These are phyloP conservation scores for Cephalopterus ornatus DNA, from an alignment of 2,113 vertebrate species.

Conservation along the genomic window DNA sequence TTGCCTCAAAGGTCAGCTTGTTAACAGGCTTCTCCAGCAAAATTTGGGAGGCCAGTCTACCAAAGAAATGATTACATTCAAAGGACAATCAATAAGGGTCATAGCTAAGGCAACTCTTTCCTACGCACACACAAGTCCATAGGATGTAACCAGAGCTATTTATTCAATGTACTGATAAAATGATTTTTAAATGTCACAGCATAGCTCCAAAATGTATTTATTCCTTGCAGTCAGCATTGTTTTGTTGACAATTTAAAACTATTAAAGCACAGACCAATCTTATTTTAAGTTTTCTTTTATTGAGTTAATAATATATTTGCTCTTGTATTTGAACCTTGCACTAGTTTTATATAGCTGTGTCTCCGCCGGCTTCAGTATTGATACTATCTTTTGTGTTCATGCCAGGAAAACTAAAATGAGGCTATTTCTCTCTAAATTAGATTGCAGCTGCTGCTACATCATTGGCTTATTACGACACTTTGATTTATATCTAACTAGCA, in stretches of 20 bases:
- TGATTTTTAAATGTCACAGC: neutral
- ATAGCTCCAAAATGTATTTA: neutral
- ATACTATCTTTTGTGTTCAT: constrained; percentile 43
- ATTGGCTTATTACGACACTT: constrained; percentile 56
- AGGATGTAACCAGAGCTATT: neutral
- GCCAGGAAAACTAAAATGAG: constrained; percentile 36
- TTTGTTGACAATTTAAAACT: neutral
- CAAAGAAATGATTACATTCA: neutral
- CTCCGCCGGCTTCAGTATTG: neutral
- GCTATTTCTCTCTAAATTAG: constrained; percentile 49
- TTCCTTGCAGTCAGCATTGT: neutral
- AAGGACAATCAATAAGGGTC: neutral
- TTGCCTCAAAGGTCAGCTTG: neutral
- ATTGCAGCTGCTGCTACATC: constrained; percentile 48
- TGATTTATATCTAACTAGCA: constrained; percentile 66
- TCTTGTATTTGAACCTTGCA: neutral
- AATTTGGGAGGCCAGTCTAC: neutral
- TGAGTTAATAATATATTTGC: neutral
- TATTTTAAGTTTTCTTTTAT: neutral
- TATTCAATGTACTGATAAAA: neutral
- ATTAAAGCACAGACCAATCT: neutral
- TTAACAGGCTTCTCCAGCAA: neutral
- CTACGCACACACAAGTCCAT: neutral
- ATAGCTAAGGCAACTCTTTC: neutral
- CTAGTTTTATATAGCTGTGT: constrained; percentile 10